Conservation (phyloP, 2,888 invertebrate genomes). For the Athalia cordata region DNA sequence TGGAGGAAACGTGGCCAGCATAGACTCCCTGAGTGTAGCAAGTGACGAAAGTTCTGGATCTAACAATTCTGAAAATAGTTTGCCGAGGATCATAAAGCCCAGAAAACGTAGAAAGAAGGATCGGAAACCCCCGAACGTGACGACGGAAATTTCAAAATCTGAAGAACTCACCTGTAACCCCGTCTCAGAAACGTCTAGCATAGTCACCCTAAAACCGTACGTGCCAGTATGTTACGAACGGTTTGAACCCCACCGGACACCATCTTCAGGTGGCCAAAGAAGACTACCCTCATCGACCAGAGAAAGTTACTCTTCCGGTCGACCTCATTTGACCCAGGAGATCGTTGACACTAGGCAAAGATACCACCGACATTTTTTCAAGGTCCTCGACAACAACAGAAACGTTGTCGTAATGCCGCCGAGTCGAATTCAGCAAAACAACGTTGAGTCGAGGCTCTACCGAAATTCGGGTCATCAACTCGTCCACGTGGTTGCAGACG, state of each 20-base stretch:
- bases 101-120: conserved; percentile 93
- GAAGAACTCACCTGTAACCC: conserved; percentile 44
- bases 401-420: conserved; percentile 61
- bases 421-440: conserved; percentile 35
- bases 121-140: conserved; percentile 80
- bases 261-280: conserved; percentile 54
- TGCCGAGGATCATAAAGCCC: conserved; percentile 92
- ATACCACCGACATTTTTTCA: conserved; percentile 73
- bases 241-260: conserved; percentile 55
- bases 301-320: conserved; percentile 60
- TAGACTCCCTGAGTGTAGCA: conserved; percentile 83
- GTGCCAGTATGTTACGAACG: conserved; percentile 71
- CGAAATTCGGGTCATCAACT: conserved; percentile 54
- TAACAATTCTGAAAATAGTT: conserved; percentile 82
- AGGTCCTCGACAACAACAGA: conserved; percentile 75
- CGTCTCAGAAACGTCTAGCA: conserved; percentile 60
- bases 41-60: conserved; percentile 86
- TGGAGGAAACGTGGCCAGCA: conserved; percentile 74
- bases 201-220: conserved; percentile 73
- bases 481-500: conserved; percentile 54
- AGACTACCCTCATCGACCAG: conserved; percentile 59
- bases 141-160: conserved; percentile 42
- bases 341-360: conserved; percentile 75
- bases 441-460: conserved; percentile 56
- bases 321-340: conserved; percentile 72